Conservation (phyloP, 2,888 invertebrate genomes). For the Cataglyphis albicans region DNA sequence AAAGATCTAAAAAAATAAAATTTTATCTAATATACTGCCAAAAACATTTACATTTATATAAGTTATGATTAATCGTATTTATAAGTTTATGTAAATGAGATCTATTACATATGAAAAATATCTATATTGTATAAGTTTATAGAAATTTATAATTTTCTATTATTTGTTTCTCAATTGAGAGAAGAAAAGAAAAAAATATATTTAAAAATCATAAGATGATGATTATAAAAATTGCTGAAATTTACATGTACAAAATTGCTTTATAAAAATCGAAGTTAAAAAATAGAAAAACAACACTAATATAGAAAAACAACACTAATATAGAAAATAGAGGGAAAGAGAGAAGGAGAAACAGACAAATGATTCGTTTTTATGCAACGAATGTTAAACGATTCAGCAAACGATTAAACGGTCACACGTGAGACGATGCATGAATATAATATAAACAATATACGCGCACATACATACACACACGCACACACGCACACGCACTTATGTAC, state of each 20-base stretch:
- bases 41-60: not conserved
- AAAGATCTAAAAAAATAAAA: not conserved
- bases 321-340: conserved; percentile 3
- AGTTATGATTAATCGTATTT: not conserved
- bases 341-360: conserved; percentile 7
- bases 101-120: not conserved
- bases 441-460: not conserved
- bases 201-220: not conserved
- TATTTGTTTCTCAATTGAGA: not conserved
- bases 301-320: conserved; percentile 13
- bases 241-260: not conserved
- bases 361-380: conserved; percentile 4
- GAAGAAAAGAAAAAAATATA: not conserved
- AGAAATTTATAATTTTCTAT: not conserved
- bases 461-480: conserved; percentile 34
- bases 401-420: conserved; percentile 19
- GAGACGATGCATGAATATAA: conserved; percentile 17
- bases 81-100: not conserved
- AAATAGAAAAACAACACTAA: conserved; percentile 4
- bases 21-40: not conserved
- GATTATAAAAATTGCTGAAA: not conserved
- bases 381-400: not conserved
- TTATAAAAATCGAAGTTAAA: conserved; percentile 20
- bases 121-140: not conserved
- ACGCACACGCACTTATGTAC: conserved; percentile 63